phyloP scores from a whole-genome alignment of 2,888 invertebrate genomes.

The Zeuzera pyrina region DNA sequence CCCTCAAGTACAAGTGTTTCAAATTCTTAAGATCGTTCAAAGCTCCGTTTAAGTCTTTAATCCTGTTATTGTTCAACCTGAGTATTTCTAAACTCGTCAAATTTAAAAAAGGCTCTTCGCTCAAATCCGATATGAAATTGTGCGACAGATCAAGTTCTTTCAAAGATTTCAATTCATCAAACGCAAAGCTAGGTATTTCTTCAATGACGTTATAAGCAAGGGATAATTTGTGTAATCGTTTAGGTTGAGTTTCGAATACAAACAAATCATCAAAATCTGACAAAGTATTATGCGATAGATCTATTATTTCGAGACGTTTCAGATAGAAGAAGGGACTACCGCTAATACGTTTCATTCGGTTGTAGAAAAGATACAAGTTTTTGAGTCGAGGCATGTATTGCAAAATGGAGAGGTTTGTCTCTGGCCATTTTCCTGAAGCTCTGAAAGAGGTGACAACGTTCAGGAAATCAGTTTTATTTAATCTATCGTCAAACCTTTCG shows the following conservation, averaged over 20 bases:
- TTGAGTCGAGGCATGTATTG: conserved; percentile 36
- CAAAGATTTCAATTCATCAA: conserved; percentile 31
- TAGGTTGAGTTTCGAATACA: conserved; percentile 34
- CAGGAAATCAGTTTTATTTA: conserved; percentile 28
- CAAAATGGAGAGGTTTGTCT: conserved; percentile 33
- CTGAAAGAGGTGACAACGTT: conserved; percentile 35
- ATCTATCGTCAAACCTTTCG: conserved; percentile 25
- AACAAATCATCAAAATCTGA: conserved; percentile 37
- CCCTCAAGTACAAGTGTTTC: conserved; percentile 42
- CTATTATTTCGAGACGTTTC: conserved; percentile 32
- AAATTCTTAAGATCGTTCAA: conserved; percentile 42
- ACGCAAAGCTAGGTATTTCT: conserved; percentile 32
- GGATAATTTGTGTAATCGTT: conserved; percentile 31
- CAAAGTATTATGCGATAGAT: conserved; percentile 42
- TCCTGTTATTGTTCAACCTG: conserved; percentile 35
- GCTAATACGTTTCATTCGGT: conserved; percentile 31
- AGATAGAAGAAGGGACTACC: conserved; percentile 36
- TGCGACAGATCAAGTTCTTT: conserved; percentile 30
- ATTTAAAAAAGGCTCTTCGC: conserved; percentile 40
- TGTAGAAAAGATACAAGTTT: conserved; percentile 28
- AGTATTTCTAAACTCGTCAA: conserved; percentile 25
- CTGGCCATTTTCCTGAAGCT: conserved; percentile 30
- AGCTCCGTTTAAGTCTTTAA: conserved; percentile 42
- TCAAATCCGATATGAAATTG: conserved; percentile 31
- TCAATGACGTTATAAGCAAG: conserved; percentile 38